Evolutionary conservation across 1,140 invertebrate genomes (phyloP).

Genomic region (Pseudomyrmex sp.): DNA sequence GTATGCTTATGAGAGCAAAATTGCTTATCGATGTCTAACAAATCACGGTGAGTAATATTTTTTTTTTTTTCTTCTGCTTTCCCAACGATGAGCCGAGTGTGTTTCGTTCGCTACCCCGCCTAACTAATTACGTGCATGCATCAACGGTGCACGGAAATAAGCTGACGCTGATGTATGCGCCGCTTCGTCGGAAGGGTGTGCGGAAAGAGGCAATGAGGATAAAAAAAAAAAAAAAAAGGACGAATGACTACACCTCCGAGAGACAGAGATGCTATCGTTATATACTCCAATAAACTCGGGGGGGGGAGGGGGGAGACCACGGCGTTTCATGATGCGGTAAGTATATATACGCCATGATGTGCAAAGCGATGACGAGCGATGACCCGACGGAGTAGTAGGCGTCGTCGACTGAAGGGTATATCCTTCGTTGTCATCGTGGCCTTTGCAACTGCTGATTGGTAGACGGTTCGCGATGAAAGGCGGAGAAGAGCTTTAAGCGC

Average conservation of each 20-base stretch:
- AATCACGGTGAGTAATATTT: constrained; percentile 6
- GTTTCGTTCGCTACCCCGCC: constrained; percentile 73
- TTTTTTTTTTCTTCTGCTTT: constrained; percentile 20
- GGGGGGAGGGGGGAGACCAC: background rate
- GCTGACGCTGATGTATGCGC: constrained; percentile 82
- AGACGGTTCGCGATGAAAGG: constrained; percentile 54
- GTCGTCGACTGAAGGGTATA: constrained; percentile 53
- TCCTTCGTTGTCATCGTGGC: constrained; percentile 45
- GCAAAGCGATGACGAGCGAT: constrained; percentile 69
- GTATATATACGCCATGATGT: constrained; percentile 72
- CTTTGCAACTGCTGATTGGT: constrained; percentile 48
- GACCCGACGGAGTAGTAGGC: constrained; percentile 55
- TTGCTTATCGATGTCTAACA: constrained; percentile 50
- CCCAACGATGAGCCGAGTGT: constrained; percentile 66
- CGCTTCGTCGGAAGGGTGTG: constrained; percentile 65
- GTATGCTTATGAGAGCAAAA: constrained; percentile 10
- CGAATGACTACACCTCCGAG: constrained; percentile 74
- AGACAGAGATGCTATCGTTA: constrained; percentile 80
- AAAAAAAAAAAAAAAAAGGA: constrained; percentile 11
- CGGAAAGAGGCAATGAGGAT: constrained; percentile 31
- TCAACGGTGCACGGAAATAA: constrained; percentile 81
- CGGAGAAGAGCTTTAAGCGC: constrained; percentile 27
- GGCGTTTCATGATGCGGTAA: constrained; percentile 71
- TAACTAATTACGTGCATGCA: constrained; percentile 83
- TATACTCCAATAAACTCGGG: constrained; percentile 81